Evolutionary conservation across 2,797 vertebrate genomes (phyloP), one percentile per base, ranked within the genome.

Genomic region (Lepus oiostolus): DNA sequence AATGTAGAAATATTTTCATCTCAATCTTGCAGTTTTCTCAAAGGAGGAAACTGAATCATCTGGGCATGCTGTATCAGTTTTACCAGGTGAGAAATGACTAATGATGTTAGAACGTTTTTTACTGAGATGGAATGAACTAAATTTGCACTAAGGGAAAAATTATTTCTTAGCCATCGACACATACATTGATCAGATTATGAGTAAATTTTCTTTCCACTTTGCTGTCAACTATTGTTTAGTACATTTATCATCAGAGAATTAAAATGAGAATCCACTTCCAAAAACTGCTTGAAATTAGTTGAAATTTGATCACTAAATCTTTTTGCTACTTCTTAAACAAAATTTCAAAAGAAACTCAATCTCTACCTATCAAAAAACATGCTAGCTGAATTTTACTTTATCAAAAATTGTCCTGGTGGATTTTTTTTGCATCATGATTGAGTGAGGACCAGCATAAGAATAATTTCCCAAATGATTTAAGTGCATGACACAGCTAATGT

Each of bases 111-210:
- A 75, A 91, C 88, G 85, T 30, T 89, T 89, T 95, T 88, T 85
- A 88, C 28, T 90, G 65, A 47, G 24, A 90, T 30, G 62, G 38
- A 90, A 81, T 96, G 60, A 88, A 88, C 47, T 84, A 86, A 94
- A 95, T 97, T 96, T 96, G 42, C 75, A 94, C 85, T 79, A 68
- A 91, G 68, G 67, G 85, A 96, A 77, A 96, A 93, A 63, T 92
- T 38, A 71, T 92, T 90, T 92, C 26, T 60, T 84, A 90, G 58
- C 21, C 71, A 87, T 30, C 87, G 71, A 92, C 50, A 84, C 58
- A 70, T 88, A 28, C 84, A 91, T 93, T 88, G 88, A 93, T 93
- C 91, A 94, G 86, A 95, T 89, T 79, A 21, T 87, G 52, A 92
- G 24, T 77, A 38, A 88, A 82, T 95, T 92, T 96, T 91, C 77